Evolutionary conservation across 2,113 vertebrate species (phyloP).

Genomic region (Sterna hirundo): DNA sequence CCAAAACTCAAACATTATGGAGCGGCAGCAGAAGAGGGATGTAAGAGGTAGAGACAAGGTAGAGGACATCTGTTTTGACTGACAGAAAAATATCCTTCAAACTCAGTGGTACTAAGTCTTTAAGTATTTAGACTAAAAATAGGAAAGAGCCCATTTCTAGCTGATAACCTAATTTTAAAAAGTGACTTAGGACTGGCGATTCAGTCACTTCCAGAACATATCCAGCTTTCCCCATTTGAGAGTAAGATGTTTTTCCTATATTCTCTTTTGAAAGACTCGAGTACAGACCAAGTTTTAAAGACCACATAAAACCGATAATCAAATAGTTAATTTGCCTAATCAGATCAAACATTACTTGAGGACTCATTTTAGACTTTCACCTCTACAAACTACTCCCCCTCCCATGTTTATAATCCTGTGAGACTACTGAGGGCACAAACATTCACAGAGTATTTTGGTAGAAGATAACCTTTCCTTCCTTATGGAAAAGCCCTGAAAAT

Average conservation of each 20-base stretch:
- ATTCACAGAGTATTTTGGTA: background rate
- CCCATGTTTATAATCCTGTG: background rate
- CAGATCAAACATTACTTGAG: background rate
- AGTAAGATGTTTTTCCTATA: background rate
- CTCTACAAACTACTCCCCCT: background rate
- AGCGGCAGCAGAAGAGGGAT: background rate
- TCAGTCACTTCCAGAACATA: background rate
- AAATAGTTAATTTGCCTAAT: background rate
- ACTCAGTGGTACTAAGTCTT: background rate
- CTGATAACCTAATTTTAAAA: background rate
- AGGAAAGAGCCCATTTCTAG: background rate
- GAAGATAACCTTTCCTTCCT: background rate
- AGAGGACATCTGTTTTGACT: background rate
- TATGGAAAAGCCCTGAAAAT: background rate
- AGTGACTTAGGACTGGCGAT: background rate
- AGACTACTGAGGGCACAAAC: background rate
- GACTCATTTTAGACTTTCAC: background rate
- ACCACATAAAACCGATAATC: background rate
- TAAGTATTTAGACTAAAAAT: background rate
- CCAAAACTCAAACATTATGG: background rate
- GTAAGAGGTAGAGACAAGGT: background rate
- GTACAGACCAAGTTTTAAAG: background rate
- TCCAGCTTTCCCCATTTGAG: background rate
- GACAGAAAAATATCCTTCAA: background rate
- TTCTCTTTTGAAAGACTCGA: background rate